Percentiles rank a stretch among this genome's conserved stretches.
Evolutionary conservation across 1,140 invertebrate genomes (phyloP).

Genomic region (Eciton burchellii): DNA sequence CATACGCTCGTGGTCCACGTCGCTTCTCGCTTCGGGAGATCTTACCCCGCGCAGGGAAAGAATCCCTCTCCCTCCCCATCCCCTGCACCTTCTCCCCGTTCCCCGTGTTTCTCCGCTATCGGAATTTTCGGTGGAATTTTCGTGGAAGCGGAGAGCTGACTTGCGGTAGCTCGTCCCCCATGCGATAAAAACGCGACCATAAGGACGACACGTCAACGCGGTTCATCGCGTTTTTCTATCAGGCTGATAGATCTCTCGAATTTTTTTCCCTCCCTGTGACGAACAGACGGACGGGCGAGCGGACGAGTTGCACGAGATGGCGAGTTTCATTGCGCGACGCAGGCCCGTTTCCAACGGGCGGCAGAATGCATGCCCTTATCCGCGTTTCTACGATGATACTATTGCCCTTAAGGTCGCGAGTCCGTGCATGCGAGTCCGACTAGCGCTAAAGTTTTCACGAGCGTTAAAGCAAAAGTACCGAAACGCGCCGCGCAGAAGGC

Average conservation of each 20-base stretch:
- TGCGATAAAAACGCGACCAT: conserved; percentile 35
- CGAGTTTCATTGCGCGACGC: conserved; percentile 24
- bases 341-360: not conserved
- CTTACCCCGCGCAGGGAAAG: not conserved
- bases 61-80: too few species aligned
- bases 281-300: not conserved
- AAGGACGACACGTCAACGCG: conserved; percentile 7
- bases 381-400: conserved; percentile 1
- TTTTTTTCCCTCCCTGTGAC: conserved; percentile 1
- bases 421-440: conserved; percentile 13
- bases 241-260: conserved; percentile 22
- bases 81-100: too few species aligned
- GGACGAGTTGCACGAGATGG: too few species aligned
- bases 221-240: conserved; percentile 7
- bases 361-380: not conserved
- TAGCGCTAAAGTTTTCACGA: conserved; percentile 44
- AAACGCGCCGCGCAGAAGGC: conserved; percentile 43
- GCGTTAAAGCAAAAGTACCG: conserved; percentile 45
- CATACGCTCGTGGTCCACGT: not conserved
- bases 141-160: too few species aligned
- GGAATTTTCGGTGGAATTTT: conserved; percentile 47
- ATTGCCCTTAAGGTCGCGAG: conserved; percentile 14
- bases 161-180: conserved; percentile 11
- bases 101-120: not conserved
- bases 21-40: not conserved